Evolutionary conservation across 2,797 vertebrate genomes (phyloP), one percentile per base, ranked within the genome.

Genomic region (Siniperca scherzeri): DNA sequence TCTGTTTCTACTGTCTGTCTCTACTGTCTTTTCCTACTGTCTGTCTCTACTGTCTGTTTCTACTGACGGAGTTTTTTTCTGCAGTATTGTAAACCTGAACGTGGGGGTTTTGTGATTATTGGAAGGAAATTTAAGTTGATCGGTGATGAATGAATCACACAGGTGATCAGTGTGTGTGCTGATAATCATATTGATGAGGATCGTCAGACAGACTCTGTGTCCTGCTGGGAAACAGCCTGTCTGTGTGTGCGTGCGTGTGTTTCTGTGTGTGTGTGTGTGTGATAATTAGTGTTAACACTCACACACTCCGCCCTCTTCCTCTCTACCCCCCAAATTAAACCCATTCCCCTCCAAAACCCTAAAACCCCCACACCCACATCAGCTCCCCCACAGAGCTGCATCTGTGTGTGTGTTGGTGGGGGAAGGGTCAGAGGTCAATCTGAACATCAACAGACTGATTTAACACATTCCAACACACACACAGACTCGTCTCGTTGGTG

Each of bases 341-440:
- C 55, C 30, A 17, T 36, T 8, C 55, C 30, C 21, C 44, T 7
- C 53, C 17, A 67, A 77, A n/a, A 19, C 59, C 59, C 69, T 72
- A 48, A 74, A 72, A 59, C 78, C 70, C 79, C 42, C 46, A 40
- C n/a, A 42, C 42, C 3, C 25, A 19, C 27, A 46, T 27, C 7
- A 22, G 30, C 53, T 17, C 55, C 55, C 71, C 55, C 66, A 67
- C 44, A 12, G 46, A 48, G 74, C 40, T 40, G 10, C 22, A 40
- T 50, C 30, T 60, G 56, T 56, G 70, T 70, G 60, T 42, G 70
- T 57, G 80, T 16, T 50, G 30, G 14, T 16, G 74, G 67, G 77
- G 77, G 62, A 36, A 22, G 82, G 77, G 65, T 80, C 60, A 84
- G 69, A 81, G 87, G 85, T 85, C 85, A 87, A 21, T 36, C 64